Conservation (phyloP, 1,140 invertebrate genomes). For the Psix sp. region DNA sequence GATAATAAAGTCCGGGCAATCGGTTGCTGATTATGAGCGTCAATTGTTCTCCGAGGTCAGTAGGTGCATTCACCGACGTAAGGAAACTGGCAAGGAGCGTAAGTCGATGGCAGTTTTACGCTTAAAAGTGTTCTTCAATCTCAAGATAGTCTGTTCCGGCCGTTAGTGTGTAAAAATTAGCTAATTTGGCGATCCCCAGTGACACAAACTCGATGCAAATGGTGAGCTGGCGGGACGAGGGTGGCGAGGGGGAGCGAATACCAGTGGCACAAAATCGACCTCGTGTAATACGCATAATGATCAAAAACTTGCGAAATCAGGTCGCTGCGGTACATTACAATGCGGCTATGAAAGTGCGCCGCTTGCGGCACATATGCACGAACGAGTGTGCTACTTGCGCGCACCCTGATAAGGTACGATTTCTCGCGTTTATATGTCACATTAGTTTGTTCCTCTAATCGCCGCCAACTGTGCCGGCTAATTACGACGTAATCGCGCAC, state of each 20-base stretch:
- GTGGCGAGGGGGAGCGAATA: not conserved
- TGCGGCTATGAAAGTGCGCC: conserved; percentile 52
- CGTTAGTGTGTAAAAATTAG: conserved; percentile 72
- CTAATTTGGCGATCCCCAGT: conserved; percentile 63
- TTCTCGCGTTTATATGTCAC: conserved; percentile 57
- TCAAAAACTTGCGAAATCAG: conserved; percentile 40
- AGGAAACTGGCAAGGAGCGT: conserved; percentile 28
- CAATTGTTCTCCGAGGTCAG: not conserved
- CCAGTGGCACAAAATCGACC: no score
- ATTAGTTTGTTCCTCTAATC: conserved; percentile 54
- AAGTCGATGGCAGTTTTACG: conserved; percentile 57
- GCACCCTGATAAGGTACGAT: conserved; percentile 39
- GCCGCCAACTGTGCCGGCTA: conserved; percentile 27
- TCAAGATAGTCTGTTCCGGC: conserved; percentile 73
- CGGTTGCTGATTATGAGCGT: no score
- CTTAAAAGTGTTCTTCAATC: conserved; percentile 66
- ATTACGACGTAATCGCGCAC: conserved; percentile 32
- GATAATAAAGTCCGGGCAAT: no score
- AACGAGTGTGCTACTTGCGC: conserved; percentile 48
- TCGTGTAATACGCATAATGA: conserved; percentile 44
- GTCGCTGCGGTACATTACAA: conserved; percentile 57
- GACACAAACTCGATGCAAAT: conserved; percentile 53
- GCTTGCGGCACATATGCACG: conserved; percentile 52
- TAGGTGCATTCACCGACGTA: conserved; percentile 17
- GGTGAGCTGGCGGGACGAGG: conserved; percentile 2